A percentile compares a stretch with the other conserved stretches of the same genome.
Conservation (phyloP, 2,797 vertebrate species). For the Poeciliopsis turneri region DNA sequence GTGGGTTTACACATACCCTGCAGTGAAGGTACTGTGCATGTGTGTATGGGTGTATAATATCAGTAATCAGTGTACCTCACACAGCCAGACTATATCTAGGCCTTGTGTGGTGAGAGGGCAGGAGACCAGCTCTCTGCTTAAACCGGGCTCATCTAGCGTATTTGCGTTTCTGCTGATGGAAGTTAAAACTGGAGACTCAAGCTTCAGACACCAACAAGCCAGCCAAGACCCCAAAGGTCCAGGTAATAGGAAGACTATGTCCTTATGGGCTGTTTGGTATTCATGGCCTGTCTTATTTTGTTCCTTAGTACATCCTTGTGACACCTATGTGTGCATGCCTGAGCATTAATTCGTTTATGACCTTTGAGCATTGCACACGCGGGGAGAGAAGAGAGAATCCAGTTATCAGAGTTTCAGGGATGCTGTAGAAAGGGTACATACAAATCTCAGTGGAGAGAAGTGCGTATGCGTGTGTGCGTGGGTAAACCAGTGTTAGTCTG, state of each 20-base stretch:
- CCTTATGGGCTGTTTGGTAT: constrained; percentile 31
- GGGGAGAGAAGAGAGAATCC: constrained; percentile 34
- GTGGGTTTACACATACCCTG: constrained; percentile 80
- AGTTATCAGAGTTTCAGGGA: constrained; percentile 14
- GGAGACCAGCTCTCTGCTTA: constrained; percentile 58
- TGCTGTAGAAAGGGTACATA: constrained; percentile 46
- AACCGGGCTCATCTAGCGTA: constrained; percentile 32
- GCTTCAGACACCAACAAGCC: constrained; percentile 42
- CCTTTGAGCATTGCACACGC: constrained; percentile 19
- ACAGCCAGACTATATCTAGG: constrained; percentile 82
- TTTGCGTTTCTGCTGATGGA: constrained; percentile 39
- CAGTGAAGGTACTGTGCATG: constrained; percentile 77
- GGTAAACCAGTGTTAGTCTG: constrained; percentile 31
- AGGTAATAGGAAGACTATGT: constrained; percentile 51
- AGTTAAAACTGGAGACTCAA: constrained; percentile 46
- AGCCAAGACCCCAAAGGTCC: constrained; percentile 40
- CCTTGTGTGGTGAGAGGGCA: constrained; percentile 69
- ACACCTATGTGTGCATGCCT: constrained; percentile 23
- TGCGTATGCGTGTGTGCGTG: constrained; percentile 19
- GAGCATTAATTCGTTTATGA: constrained; percentile 35
- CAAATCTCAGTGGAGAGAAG: constrained; percentile 31
- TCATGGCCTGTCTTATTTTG: constrained; percentile 28
- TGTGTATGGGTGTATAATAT: constrained; percentile 73
- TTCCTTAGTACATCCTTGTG: constrained; percentile 28
- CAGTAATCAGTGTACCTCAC: constrained; percentile 84